Conservation (phyloP, 2,797 vertebrate species). For the Poeciliopsis turneri region DNA sequence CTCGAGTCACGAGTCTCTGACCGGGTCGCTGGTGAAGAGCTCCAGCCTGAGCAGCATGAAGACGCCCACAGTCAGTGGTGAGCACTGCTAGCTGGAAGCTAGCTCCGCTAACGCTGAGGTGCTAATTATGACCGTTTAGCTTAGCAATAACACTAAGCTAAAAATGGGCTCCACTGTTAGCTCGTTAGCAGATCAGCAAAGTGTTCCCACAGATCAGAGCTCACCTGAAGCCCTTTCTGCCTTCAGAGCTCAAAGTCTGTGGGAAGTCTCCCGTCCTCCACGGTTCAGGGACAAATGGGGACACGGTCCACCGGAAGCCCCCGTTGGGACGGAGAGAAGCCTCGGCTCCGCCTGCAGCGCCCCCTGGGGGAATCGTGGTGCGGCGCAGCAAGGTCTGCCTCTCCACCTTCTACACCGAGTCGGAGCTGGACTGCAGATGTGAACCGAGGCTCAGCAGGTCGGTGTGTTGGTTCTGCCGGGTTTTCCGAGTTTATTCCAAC, state of each 20-base stretch:
- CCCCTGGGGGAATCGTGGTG: constrained; percentile 58
- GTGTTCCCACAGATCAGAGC: neutral
- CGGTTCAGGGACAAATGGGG: constrained; percentile 48
- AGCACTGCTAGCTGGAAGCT: no score
- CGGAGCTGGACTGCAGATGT: constrained; percentile 61
- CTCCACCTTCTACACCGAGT: constrained; percentile 81
- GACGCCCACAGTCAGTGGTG: constrained; percentile 1
- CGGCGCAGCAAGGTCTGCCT: constrained; percentile 76
- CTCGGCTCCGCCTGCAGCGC: constrained; percentile 28
- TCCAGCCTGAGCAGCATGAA: constrained; percentile 86
- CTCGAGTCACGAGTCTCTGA: constrained; percentile 80
- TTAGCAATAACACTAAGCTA: no score
- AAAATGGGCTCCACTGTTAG: no score
- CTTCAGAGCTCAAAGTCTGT: constrained; percentile 61
- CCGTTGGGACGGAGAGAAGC: constrained; percentile 54
- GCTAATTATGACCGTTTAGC: no score
- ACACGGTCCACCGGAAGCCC: constrained; percentile 54
- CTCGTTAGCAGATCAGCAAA: no score
- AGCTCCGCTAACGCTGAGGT: no score
- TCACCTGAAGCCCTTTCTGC: neutral
- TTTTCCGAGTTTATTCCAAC: neutral
- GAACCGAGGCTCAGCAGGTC: constrained; percentile 70
- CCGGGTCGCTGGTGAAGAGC: constrained; percentile 84
- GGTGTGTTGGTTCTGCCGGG: neutral
- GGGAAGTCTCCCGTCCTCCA: constrained; percentile 57